These are phyloP conservation scores for Stenoptilia bipunctidactyla DNA, from an alignment of 2,888 invertebrate genomes.

Conservation along the genomic window DNA sequence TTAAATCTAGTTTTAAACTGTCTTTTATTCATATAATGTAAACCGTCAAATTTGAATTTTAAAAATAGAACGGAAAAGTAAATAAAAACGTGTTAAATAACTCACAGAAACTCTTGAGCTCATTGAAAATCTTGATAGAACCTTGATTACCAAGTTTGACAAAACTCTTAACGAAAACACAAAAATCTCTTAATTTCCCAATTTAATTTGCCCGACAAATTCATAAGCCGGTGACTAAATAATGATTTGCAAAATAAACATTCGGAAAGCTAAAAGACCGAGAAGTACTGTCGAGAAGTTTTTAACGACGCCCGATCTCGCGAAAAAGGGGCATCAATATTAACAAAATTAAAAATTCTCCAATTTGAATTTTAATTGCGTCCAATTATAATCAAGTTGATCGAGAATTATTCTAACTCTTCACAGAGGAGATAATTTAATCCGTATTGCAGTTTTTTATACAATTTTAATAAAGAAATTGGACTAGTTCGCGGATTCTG, in stretches of 20 bases:
- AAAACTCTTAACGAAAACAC: too few species aligned
- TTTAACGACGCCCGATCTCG: conserved; percentile 52
- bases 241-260: conserved; percentile 37
- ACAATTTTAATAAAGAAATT: conserved; percentile 23
- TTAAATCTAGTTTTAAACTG: too few species aligned
- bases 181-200: too few species aligned
- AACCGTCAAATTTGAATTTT: too few species aligned
- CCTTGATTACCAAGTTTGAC: too few species aligned
- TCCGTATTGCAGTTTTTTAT: conserved; percentile 30
- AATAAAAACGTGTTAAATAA: too few species aligned
- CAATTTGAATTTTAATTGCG: conserved; percentile 70
- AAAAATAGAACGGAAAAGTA: too few species aligned
- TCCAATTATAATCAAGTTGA: conserved; percentile 62
- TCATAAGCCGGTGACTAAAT: not conserved
- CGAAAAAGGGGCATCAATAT: conserved; percentile 58
- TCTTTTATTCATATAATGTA: too few species aligned
- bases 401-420: conserved; percentile 53
- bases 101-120: too few species aligned
- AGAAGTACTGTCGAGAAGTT: conserved; percentile 39
- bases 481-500: conserved; percentile 37
- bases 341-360: conserved; percentile 68
- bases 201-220: too few species aligned
- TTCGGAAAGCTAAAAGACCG: conserved; percentile 32
- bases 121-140: too few species aligned
- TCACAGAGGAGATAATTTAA: conserved; percentile 17